These are phyloP conservation scores for Parnassius glacialis DNA, from an alignment of 2,888 invertebrate species.

Conservation along the genomic window DNA sequence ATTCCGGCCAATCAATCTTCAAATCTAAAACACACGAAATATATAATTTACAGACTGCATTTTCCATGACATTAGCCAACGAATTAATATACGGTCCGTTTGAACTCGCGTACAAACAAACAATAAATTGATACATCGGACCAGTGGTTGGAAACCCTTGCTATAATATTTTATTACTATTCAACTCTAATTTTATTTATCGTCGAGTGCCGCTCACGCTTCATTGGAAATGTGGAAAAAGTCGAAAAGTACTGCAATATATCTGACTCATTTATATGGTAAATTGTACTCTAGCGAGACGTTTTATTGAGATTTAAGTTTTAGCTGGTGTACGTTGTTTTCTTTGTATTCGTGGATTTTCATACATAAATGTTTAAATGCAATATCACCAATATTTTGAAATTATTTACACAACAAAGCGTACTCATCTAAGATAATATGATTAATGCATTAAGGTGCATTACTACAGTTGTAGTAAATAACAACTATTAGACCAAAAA, in stretches of 20 bases:
- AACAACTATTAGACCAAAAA: too few species aligned
- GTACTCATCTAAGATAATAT: too few species aligned
- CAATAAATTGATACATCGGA: constrained; percentile 51
- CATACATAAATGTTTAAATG: background rate
- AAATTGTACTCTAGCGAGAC: constrained; percentile 21
- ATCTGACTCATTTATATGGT: constrained; percentile 12
- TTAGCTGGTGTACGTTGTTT: background rate
- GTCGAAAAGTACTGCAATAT: constrained; percentile 17
- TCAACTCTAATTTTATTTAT: constrained; percentile 50
- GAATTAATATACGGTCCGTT: constrained; percentile 34
- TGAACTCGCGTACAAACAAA: constrained; percentile 41
- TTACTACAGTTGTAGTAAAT: too few species aligned
- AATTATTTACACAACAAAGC: too few species aligned
- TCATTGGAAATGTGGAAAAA: constrained; percentile 23
- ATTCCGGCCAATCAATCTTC: constrained; percentile 20
- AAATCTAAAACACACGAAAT: constrained; percentile 26
- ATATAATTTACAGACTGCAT: constrained; percentile 34
- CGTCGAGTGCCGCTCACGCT: constrained; percentile 33
- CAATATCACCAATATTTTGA: too few species aligned
- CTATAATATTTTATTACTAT: constrained; percentile 42
- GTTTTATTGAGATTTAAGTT: constrained; percentile 12
- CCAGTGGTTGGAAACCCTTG: constrained; percentile 43
- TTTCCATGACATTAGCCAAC: constrained; percentile 49
- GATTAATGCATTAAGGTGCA: too few species aligned
- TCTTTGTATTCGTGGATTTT: background rate